Percentiles rank a stretch among this genome's conserved stretches.
Conservation (phyloP, 1,140 invertebrate genomes). For the Dysdera silvatica region DNA sequence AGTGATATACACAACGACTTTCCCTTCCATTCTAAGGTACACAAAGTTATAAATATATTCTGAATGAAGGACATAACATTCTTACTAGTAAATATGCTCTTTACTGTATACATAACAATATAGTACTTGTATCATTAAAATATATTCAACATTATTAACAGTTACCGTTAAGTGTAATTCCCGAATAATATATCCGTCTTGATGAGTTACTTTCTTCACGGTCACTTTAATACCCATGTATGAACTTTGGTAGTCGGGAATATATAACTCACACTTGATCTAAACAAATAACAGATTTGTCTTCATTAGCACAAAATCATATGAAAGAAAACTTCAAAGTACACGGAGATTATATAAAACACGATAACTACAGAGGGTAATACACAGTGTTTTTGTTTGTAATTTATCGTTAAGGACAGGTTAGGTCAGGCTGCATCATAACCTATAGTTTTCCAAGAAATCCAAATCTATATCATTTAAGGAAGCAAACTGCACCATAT, state of each 20-base stretch:
- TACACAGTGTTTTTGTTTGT: too few species aligned
- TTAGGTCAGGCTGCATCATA: too few species aligned
- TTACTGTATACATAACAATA: neutral
- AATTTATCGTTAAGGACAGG: too few species aligned
- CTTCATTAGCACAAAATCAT: neutral
- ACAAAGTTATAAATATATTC: neutral
- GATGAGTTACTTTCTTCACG: constrained; percentile 53
- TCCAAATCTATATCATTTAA: too few species aligned
- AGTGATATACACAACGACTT: constrained; percentile 52
- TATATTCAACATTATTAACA: neutral
- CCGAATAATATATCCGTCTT: constrained; percentile 57
- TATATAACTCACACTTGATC: constrained; percentile 79
- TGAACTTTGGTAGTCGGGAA: constrained; percentile 51
- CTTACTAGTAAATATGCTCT: neutral
- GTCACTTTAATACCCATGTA: constrained; percentile 49
- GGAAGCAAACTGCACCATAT: too few species aligned
- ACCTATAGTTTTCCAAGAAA: too few species aligned
- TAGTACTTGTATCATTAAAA: too few species aligned
- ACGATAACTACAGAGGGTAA: too few species aligned
- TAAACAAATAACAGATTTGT: constrained; percentile 39
- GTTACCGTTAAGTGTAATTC: constrained; percentile 47
- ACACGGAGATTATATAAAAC: too few species aligned
- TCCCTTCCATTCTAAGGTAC: constrained; percentile 47
- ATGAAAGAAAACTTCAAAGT: neutral
- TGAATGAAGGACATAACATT: neutral